phyloP scores from a whole-genome alignment of 2,797 vertebrate species.

The Loriculus beryllinus region DNA sequence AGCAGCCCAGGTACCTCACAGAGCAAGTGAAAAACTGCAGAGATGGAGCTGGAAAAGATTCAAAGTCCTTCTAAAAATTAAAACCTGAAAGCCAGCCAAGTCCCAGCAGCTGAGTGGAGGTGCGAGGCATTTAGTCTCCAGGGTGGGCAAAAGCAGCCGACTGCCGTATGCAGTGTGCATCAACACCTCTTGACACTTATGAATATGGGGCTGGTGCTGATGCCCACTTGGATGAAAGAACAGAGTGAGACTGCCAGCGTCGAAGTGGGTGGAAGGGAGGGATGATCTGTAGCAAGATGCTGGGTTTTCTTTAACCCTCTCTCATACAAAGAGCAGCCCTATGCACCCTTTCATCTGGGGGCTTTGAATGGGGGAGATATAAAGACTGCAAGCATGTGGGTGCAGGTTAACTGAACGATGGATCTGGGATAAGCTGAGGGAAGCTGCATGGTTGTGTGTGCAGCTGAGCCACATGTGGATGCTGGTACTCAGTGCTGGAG shows the following conservation, averaged over 20 bases:
- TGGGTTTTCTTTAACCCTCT: slow-evolving; percentile 57
- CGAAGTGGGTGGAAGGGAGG: slow-evolving; percentile 36
- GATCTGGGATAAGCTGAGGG: background rate
- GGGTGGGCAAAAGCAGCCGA: slow-evolving; percentile 65
- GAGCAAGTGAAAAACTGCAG: slow-evolving; percentile 3
- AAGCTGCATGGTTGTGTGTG: background rate
- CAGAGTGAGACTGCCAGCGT: slow-evolving; percentile 37
- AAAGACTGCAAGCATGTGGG: background rate
- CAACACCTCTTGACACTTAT: slow-evolving; percentile 67
- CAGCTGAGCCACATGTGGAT: fast-evolving
- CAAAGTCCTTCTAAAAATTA: slow-evolving; percentile 69
- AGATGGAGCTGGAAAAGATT: slow-evolving; percentile 53
- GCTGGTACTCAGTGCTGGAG: fast-evolving
- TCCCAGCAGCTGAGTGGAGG: slow-evolving; percentile 58
- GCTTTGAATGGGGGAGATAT: fast-evolving
- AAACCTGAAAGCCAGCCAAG: slow-evolving; percentile 60
- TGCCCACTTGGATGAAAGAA: slow-evolving; percentile 69
- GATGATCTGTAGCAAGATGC: slow-evolving; percentile 45
- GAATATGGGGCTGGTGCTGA: slow-evolving; percentile 61
- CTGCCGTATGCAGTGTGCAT: slow-evolving; percentile 55
- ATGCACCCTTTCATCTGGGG: fast-evolving
- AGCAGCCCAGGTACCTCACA: slow-evolving; percentile 49
- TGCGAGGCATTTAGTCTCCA: slow-evolving; percentile 65
- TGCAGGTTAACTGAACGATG: background rate
- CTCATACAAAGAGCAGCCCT: background rate